Percentiles rank a stretch among this genome's conserved stretches.
Evolutionary conservation across 2,113 vertebrate genomes (phyloP).

Genomic region (Penelope pileata): DNA sequence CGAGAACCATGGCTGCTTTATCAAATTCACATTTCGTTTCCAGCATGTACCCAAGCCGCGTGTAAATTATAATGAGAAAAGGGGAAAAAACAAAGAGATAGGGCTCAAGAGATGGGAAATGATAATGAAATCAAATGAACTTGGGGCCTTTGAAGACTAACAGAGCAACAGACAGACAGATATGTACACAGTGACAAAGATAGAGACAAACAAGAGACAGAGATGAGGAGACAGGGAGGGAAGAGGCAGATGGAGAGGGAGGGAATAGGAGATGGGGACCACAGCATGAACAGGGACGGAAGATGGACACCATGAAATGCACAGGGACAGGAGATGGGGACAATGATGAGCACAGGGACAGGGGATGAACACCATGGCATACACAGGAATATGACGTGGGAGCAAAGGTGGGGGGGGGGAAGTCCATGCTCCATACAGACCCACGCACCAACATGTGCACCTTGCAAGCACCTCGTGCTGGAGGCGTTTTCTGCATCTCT

Average conservation of each 20-base stretch:
- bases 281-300: rapidly evolving
- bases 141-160: constrained; percentile 46
- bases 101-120: constrained; percentile 51
- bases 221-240: background rate
- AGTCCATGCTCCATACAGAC: background rate
- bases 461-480: background rate
- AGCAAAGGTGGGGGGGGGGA: background rate
- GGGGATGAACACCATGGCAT: too few species aligned
- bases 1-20: constrained; percentile 30
- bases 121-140: constrained; percentile 70
- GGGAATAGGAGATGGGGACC: background rate
- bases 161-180: constrained; percentile 18
- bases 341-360: too few species aligned
- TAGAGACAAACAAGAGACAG: background rate
- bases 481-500: background rate
- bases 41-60: constrained; percentile 29
- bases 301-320: too few species aligned
- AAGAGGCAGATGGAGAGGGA: background rate
- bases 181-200: constrained; percentile 18
- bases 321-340: background rate
- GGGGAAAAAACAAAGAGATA: constrained; percentile 62
- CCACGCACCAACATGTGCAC: rapidly evolving
- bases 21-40: constrained; percentile 66
- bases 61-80: constrained; percentile 73
- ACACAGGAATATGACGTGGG: background rate